Base-by-base conservation (phyloP, 2,797 vertebrate genomes). In the Oceanodroma leucorhoa region DNA sequence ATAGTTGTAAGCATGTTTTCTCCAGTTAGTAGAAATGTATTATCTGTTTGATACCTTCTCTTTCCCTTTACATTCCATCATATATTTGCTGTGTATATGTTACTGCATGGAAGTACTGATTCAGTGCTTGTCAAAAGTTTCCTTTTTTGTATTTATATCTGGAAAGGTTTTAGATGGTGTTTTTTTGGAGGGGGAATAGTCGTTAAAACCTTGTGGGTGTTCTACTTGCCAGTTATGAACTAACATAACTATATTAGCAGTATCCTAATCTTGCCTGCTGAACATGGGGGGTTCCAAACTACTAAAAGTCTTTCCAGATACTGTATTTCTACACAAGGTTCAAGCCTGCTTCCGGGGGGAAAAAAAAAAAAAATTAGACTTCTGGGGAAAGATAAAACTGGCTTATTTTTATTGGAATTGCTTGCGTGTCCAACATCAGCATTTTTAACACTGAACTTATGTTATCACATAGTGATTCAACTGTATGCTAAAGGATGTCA, bases 1-100 rank as follows among this genome's bases (percentile, higher is more conserved):
- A 90, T 61, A 95, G 46, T 94, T 91, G 34, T 93, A 73, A 80
- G 48, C 2, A 5, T 85, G 50, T 92, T 96, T 94, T 89, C 43
- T 75, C 21, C 50, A 66, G 53, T 86, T 77, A 66, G 30, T 53
- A 75, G 61, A 87, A 93, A 90, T 26, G 8, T 79, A 70, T 83
- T 87, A 93, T 90, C 29, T 75, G 1, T 67, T 79, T 83, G 17
- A 62, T 85, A 15, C 29, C n/a, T 83, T 87, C 8, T 65, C 7
- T 89, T 79, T 69, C 53, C 20, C 23, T 54, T 53, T 38, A 6
- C 29, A 6, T 26, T 77, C 5, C 6, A 4, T 64, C 70, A 7
- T 21, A 17, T 73, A 9, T 48, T 83, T 26, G 14, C 16, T 19
- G 10, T 65, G 5, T 48, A 5, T 57, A 6, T 36, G 26, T 76